Percentiles rank a stretch among this genome's conserved stretches.
These are phyloP conservation scores for Adelphocoris suturalis DNA, from an alignment of 2,888 invertebrate species.

Conservation along the genomic window DNA sequence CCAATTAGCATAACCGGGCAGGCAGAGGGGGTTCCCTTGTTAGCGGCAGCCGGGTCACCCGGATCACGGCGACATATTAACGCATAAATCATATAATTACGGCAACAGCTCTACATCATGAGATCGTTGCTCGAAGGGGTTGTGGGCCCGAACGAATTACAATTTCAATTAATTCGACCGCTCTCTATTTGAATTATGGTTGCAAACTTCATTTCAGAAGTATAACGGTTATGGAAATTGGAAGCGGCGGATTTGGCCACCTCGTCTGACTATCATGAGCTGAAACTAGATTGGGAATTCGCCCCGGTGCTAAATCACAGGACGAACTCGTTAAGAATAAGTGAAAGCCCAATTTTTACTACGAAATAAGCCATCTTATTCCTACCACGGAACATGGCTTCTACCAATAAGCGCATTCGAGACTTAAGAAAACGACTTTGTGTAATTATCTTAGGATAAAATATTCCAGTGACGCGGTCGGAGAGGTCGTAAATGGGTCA, in stretches of 20 bases:
- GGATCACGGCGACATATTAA: slow-evolving; percentile 41
- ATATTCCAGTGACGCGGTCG: too few relatives aligned
- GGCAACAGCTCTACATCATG: slow-evolving; percentile 9
- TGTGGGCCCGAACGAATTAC: slow-evolving; percentile 31
- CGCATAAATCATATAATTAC: slow-evolving; percentile 54
- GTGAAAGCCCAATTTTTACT: not conserved
- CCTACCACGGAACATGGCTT: too few relatives aligned
- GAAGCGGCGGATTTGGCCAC: not conserved
- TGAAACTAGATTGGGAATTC: not conserved
- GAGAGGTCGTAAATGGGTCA: too few relatives aligned
- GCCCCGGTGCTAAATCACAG: not conserved
- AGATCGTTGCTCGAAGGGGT: not conserved
- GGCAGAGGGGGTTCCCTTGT: slow-evolving; percentile 10
- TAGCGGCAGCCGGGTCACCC: slow-evolving; percentile 28
- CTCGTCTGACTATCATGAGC: not conserved
- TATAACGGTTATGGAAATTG: slow-evolving; percentile 5
- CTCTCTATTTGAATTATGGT: slow-evolving; percentile 22
- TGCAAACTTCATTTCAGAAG: slow-evolving; percentile 23
- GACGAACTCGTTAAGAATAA: not conserved
- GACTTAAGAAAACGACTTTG: too few relatives aligned
- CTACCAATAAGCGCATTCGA: too few relatives aligned
- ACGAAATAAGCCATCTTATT: too few relatives aligned
- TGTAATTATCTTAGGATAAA: too few relatives aligned
- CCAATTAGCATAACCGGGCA: slow-evolving; percentile 15
- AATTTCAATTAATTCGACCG: slow-evolving; percentile 38